A percentile compares a stretch with the other conserved stretches of the same genome.
phyloP scores from a whole-genome alignment of 2,888 invertebrate species.

The Callyntrura guangdongensis region DNA sequence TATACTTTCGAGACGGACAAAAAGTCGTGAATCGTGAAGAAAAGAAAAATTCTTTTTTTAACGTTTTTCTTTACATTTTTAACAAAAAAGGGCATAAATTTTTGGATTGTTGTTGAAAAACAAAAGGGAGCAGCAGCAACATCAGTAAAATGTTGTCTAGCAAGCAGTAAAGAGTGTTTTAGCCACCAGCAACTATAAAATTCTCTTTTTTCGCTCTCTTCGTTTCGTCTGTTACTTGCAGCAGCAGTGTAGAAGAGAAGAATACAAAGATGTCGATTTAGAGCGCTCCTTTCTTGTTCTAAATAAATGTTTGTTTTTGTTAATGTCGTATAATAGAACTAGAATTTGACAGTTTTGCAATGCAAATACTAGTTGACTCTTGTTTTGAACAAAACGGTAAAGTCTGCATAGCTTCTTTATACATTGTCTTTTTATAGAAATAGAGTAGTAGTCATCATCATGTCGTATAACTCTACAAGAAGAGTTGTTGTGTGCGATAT shows the following conservation, averaged over 20 bases:
- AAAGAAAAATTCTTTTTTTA: not conserved
- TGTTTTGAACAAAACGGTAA: not conserved
- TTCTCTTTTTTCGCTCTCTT: not conserved
- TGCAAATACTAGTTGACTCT: conserved; percentile 51
- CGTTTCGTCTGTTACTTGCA: conserved; percentile 8
- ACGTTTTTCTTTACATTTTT: not conserved
- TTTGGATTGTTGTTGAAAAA: conserved; percentile 4
- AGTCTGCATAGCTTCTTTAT: not conserved
- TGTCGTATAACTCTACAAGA: not conserved
- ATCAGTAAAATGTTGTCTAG: not conserved
- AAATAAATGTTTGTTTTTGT: conserved; percentile 24
- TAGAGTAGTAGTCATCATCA: not conserved
- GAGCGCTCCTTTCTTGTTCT: not conserved
- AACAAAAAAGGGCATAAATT: not conserved
- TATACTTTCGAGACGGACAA: not conserved
- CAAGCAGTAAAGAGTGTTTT: not conserved
- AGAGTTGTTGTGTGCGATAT: not conserved
- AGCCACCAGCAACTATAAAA: conserved; percentile 24
- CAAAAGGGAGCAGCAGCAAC: conserved; percentile 9
- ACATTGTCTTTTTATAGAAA: not conserved
- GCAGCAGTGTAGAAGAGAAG: not conserved
- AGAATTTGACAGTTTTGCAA: conserved; percentile 63
- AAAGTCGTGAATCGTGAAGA: conserved; percentile 5
- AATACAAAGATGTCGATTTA: not conserved
- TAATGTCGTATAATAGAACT: conserved; percentile 15